These are phyloP conservation scores for Peromyscus attwateri DNA, from an alignment of 2,797 vertebrate species.

Conservation along the genomic window DNA sequence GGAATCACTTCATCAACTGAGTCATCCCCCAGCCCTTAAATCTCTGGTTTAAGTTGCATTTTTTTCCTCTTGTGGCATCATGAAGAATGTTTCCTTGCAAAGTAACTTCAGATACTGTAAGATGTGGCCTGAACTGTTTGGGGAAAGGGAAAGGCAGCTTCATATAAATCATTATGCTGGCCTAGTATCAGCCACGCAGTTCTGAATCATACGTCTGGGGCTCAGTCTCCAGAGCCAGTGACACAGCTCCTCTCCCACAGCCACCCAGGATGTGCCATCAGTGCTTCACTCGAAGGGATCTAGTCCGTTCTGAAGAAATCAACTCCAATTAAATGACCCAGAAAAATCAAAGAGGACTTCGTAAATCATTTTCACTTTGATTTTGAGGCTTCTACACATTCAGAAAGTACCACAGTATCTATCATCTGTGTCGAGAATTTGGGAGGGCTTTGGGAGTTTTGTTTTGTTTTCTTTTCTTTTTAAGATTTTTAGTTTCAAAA, in stretches of 20 bases:
- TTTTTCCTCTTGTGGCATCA: background rate
- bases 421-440: background rate
- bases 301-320: background rate
- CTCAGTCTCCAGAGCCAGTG: background rate
- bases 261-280: background rate
- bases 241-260: background rate
- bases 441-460: background rate
- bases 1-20: background rate
- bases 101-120: background rate
- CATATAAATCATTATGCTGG: background rate
- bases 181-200: background rate
- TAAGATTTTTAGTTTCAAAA: constrained; percentile 34
- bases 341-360: constrained; percentile 54
- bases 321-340: constrained; percentile 22
- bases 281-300: background rate
- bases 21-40: background rate
- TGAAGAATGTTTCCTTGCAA: constrained; percentile 51
- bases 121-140: background rate
- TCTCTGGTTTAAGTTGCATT: background rate
- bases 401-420: background rate
- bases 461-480: background rate
- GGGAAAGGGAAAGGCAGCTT: background rate
- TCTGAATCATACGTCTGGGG: background rate
- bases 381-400: constrained; percentile 40
- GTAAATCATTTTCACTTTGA: constrained; percentile 33